A percentile compares a stretch with the other conserved stretches of the same genome.
Conservation (phyloP, 2,797 vertebrate species). For the Vireo griseus region DNA sequence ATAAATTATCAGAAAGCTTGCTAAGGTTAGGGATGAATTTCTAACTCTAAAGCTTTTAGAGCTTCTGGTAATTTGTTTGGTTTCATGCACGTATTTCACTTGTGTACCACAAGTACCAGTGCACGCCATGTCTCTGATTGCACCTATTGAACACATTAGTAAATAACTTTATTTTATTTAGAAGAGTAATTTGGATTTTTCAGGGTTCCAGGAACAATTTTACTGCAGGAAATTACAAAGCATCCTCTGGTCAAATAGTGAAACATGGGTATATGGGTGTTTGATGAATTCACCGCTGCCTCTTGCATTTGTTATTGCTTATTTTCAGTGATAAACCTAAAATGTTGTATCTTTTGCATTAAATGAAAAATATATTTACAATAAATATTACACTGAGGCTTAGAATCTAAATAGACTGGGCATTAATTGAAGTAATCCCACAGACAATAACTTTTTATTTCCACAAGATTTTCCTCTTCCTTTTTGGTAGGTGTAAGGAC, state of each 20-base stretch:
- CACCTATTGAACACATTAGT: neutral
- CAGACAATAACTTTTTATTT: neutral
- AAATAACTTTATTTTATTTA: neutral
- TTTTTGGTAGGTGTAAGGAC: neutral
- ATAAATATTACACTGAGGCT: neutral
- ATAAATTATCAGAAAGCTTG: neutral
- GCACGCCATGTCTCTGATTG: neutral
- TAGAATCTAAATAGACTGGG: neutral
- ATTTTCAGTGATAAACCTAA: neutral
- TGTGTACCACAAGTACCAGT: neutral
- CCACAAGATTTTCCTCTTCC: neutral
- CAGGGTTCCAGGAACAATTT: neutral
- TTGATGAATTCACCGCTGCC: neutral
- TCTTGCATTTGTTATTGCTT: neutral
- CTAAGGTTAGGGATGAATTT: neutral
- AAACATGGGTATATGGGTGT: neutral
- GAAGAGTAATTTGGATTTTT: neutral
- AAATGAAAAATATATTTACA: neutral
- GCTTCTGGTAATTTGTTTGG: neutral
- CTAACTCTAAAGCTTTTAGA: neutral
- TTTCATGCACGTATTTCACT: rapidly evolving
- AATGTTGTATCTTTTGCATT: neutral
- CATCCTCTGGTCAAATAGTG: neutral
- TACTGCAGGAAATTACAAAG: neutral
- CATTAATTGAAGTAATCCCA: neutral